Percentiles rank a stretch among this genome's conserved stretches.
phyloP scores from a whole-genome alignment of 2,113 vertebrate genomes.

The Oncorhynchus gorbuscha region DNA sequence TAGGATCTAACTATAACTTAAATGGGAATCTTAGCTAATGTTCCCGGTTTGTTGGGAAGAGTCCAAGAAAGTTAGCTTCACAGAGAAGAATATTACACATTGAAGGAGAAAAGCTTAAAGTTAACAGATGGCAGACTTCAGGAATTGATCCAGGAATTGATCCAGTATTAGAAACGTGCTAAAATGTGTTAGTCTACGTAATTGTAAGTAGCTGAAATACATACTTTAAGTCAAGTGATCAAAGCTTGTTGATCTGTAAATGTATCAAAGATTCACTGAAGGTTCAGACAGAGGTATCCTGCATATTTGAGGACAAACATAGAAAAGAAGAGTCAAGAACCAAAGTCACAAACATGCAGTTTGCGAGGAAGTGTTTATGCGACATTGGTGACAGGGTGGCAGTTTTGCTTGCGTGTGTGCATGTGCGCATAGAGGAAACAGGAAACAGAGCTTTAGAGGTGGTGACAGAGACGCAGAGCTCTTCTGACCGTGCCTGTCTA shows the following conservation, averaged over 20 bases:
- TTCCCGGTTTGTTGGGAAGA: no score
- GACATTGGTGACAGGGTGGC: background rate
- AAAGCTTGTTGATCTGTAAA: background rate
- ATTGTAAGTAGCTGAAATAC: no score
- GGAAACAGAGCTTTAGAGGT: background rate
- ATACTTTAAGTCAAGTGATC: background rate
- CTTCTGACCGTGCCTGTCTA: conserved; percentile 16
- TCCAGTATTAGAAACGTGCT: no score
- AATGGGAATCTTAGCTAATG: no score
- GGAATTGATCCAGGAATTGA: no score
- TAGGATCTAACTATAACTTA: no score
- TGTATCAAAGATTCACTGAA: background rate
- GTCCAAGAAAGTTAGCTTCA: no score
- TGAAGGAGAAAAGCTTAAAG: background rate
- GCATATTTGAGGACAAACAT: background rate
- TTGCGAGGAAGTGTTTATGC: background rate
- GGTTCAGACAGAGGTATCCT: background rate
- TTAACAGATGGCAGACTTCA: background rate
- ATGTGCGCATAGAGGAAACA: background rate
- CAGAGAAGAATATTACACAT: background rate
- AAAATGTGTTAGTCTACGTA: no score
- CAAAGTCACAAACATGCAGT: background rate
- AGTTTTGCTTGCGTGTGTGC: background rate
- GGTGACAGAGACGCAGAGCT: conserved; percentile 4
- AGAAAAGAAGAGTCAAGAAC: background rate